Evolutionary conservation across 1,140 invertebrate species (phyloP).

Genomic region (Grapholita molesta): DNA sequence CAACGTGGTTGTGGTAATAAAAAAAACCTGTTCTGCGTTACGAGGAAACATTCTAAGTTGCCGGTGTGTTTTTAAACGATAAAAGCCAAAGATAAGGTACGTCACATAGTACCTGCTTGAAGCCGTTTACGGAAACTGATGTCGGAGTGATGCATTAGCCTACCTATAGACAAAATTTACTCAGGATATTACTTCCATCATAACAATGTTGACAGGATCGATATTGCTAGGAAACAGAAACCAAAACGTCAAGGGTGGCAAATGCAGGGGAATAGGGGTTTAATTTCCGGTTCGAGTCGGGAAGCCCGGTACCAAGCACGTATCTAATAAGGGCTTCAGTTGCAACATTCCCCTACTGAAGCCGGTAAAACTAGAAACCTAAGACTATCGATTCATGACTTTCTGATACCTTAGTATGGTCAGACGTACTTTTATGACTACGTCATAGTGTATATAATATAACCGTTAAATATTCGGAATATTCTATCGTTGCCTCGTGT

Average conservation of each 20-base stretch:
- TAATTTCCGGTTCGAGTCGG: conserved; percentile 60
- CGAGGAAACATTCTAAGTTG: conserved; percentile 19
- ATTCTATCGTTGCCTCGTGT: too few species aligned
- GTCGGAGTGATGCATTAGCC: conserved; percentile 51
- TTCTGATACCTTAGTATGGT: too few species aligned
- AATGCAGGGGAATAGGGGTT: conserved; percentile 42
- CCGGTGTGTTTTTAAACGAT: conserved; percentile 31
- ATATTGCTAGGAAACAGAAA: conserved; percentile 37
- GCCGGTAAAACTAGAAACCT: background rate
- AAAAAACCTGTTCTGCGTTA: conserved; percentile 16
- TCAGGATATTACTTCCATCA: background rate
- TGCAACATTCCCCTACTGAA: conserved; percentile 28
- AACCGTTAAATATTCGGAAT: too few species aligned
- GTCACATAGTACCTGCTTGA: background rate
- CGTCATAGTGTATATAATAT: too few species aligned
- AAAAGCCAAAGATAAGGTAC: background rate
- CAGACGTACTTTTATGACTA: too few species aligned
- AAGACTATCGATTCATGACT: background rate
- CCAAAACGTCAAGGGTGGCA: conserved; percentile 42
- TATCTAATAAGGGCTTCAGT: conserved; percentile 23
- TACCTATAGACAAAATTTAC: background rate
- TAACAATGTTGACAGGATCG: background rate
- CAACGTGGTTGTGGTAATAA: conserved; percentile 20
- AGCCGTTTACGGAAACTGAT: conserved; percentile 26
- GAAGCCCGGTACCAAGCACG: conserved; percentile 41